A percentile compares a stretch with the other conserved stretches of the same genome.
phyloP scores from a whole-genome alignment of 2,888 invertebrate species.

The Caradrina clavipalpis region DNA sequence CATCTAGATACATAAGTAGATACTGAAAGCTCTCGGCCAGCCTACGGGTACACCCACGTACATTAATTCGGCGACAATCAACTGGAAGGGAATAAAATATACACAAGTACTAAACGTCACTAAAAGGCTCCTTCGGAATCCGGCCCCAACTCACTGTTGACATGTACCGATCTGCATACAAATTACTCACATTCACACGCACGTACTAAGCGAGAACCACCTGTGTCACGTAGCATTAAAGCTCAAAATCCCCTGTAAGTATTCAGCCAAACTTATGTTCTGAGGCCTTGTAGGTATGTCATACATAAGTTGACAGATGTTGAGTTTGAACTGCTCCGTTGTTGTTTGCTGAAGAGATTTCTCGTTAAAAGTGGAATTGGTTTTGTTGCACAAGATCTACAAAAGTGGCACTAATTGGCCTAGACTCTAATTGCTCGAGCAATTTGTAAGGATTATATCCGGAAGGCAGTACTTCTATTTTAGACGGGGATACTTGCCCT shows the following conservation, averaged over 20 bases:
- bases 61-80: slow-evolving; percentile 63
- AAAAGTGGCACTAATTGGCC: slow-evolving; percentile 49
- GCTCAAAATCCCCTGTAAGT: slow-evolving; percentile 34
- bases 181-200: slow-evolving; percentile 66
- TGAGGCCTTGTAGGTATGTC: slow-evolving; percentile 64
- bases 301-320: slow-evolving; percentile 69
- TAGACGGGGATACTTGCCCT: not conserved
- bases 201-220: slow-evolving; percentile 31
- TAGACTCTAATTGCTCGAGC: slow-evolving; percentile 37
- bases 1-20: slow-evolving; percentile 1
- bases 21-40: not conserved
- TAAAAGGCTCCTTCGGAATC: slow-evolving; percentile 65
- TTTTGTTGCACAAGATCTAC: slow-evolving; percentile 44
- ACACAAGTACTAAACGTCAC: slow-evolving; percentile 71
- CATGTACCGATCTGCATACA: slow-evolving; percentile 72
- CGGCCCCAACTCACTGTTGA: slow-evolving; percentile 71
- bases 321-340: slow-evolving; percentile 64
- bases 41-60: slow-evolving; percentile 23
- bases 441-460: slow-evolving; percentile 58
- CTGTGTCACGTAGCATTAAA: slow-evolving; percentile 32
- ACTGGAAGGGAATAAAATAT: slow-evolving; percentile 69
- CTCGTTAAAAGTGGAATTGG: slow-evolving; percentile 47
- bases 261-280: slow-evolving; percentile 46
- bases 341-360: slow-evolving; percentile 62
- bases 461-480: slow-evolving; percentile 13